phyloP scores from a whole-genome alignment of 2,888 invertebrate species.

The Leptopilina drosophilae region DNA sequence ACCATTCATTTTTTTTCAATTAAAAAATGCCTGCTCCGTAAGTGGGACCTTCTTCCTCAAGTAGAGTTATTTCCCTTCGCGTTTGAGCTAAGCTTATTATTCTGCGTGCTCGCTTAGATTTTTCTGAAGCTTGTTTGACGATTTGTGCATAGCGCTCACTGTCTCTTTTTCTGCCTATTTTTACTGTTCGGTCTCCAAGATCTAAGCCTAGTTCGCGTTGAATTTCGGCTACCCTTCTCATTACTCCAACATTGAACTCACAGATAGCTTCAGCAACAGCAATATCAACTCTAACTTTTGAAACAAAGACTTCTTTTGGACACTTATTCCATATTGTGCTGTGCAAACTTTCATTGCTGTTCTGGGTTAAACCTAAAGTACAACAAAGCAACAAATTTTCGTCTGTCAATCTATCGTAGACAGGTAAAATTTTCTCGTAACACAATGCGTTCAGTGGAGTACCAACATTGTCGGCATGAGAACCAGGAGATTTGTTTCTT shows the following conservation, averaged over 20 bases:
- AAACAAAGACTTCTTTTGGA: conserved; percentile 42
- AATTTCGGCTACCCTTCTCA: neutral
- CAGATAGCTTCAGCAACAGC: conserved; percentile 2
- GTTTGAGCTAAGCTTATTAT: conserved; percentile 11
- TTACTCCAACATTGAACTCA: conserved; percentile 6
- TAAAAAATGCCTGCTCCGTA: neutral
- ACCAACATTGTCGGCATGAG: conserved; percentile 41
- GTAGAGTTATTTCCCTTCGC: neutral
- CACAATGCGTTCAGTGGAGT: conserved; percentile 45
- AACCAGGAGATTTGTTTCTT: conserved; percentile 41
- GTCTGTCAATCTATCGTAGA: conserved; percentile 46
- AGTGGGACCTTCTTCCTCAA: neutral
- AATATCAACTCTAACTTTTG: neutral
- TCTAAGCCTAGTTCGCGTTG: conserved; percentile 8
- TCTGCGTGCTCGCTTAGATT: neutral
- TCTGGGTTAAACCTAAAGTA: conserved; percentile 45
- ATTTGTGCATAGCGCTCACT: neutral
- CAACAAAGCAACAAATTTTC: conserved; percentile 43
- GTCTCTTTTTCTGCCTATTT: conserved; percentile 7
- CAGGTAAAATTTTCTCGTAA: conserved; percentile 43
- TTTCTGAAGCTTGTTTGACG: neutral
- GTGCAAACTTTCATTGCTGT: conserved; percentile 51
- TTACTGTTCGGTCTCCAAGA: neutral
- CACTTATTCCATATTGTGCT: conserved; percentile 48
- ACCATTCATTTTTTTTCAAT: neutral